A percentile compares a stretch with the other conserved stretches of the same genome.
Conservation (phyloP, 2,797 vertebrate species). For the Zenarchopterus dispar region DNA sequence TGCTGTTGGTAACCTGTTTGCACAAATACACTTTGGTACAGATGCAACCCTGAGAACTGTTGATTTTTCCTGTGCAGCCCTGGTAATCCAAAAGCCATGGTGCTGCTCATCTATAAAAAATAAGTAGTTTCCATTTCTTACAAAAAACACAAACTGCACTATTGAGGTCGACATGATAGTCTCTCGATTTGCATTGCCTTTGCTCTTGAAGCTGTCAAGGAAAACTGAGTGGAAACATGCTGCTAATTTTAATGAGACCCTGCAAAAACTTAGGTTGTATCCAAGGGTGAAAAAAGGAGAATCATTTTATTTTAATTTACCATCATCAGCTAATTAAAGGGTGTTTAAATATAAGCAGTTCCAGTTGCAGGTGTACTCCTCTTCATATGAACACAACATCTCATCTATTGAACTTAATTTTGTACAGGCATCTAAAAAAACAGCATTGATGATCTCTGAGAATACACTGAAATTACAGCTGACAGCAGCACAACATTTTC, state of each 20-base stretch:
- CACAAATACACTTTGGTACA: neutral
- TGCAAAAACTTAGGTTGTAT: conserved; percentile 3
- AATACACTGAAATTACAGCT: no score
- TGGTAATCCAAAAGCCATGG: neutral
- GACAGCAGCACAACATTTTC: no score
- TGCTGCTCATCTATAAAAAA: neutral
- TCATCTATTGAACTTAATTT: neutral
- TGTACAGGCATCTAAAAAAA: no score
- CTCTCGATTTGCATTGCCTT: neutral
- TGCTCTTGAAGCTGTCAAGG: neutral
- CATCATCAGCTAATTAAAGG: neutral
- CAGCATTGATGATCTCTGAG: neutral
- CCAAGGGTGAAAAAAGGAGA: neutral
- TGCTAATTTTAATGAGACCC: conserved; percentile 24
- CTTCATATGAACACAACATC: neutral
- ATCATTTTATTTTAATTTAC: neutral
- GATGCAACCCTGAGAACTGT: conserved; percentile 15
- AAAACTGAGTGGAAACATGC: conserved; percentile 12
- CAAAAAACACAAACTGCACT: neutral
- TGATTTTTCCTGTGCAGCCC: neutral
- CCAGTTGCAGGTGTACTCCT: neutral
- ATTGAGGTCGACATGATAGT: neutral
- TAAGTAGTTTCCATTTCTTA: conserved; percentile 1
- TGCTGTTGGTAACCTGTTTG: conserved; percentile 5
- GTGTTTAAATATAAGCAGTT: neutral